Conservation (phyloP, 2,888 invertebrate genomes). For the Alloplasta piceator region DNA sequence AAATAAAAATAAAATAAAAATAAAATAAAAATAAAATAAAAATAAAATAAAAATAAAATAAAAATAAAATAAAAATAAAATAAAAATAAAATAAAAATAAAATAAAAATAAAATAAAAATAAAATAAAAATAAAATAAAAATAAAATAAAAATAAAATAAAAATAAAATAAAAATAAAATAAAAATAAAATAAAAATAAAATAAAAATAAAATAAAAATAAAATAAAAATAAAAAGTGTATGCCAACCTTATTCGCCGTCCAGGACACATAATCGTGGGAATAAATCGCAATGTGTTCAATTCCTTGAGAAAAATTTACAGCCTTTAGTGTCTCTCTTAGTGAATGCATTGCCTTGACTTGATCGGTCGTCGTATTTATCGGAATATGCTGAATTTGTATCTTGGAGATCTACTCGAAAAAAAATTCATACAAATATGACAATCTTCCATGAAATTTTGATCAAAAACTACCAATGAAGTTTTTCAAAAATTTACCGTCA, state of each 20-base stretch:
- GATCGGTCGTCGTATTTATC: slow-evolving; percentile 77
- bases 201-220: slow-evolving; percentile 6
- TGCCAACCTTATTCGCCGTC: slow-evolving; percentile 81
- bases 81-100: no score
- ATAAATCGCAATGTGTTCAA: slow-evolving; percentile 75
- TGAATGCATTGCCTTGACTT: slow-evolving; percentile 79
- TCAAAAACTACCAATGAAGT: slow-evolving; percentile 4
- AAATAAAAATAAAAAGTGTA: no score
- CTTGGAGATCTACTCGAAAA: slow-evolving; percentile 76
- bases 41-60: no score
- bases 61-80: no score
- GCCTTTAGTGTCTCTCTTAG: slow-evolving; percentile 73
- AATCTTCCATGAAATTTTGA: slow-evolving; percentile 18
- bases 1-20: no score
- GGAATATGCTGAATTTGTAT: slow-evolving; percentile 80
- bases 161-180: no score
- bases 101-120: no score
- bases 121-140: no score
- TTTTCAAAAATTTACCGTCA: slow-evolving; percentile 75
- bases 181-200: slow-evolving; percentile 6
- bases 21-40: no score
- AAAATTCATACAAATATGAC: slow-evolving; percentile 15
- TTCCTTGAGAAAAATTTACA: slow-evolving; percentile 75
- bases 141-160: no score
- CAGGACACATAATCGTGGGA: slow-evolving; percentile 80